Percentiles rank a stretch among this genome's conserved stretches.
These are phyloP conservation scores for Xylocopa sonorina DNA, from an alignment of 1,140 invertebrate species.

Conservation along the genomic window DNA sequence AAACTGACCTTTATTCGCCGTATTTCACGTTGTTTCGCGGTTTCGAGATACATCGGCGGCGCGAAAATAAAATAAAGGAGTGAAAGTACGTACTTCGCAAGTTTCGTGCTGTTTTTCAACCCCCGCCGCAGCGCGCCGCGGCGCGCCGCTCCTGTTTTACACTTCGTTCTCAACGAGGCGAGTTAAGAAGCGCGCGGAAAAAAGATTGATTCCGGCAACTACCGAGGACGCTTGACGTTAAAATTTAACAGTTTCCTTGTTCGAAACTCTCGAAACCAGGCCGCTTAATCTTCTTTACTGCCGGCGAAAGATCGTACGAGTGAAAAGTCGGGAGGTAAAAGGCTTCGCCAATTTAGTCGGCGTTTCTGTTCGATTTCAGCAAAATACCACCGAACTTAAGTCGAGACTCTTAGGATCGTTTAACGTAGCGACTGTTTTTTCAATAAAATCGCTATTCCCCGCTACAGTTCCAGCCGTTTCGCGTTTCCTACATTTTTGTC, in stretches of 20 bases:
- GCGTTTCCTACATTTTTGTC: background rate
- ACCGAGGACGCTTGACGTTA: background rate
- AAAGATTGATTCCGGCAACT: conserved; percentile 31
- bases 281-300: conserved; percentile 39
- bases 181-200: conserved; percentile 25
- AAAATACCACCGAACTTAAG: background rate
- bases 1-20: background rate
- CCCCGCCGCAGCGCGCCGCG: background rate
- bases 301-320: background rate
- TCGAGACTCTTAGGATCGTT: background rate
- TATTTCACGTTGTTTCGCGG: background rate
- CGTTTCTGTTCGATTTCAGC: background rate
- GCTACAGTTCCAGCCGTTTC: background rate
- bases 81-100: background rate
- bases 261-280: background rate
- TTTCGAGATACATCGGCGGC: background rate
- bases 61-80: background rate
- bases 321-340: conserved; percentile 5
- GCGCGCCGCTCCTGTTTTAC: background rate
- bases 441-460: background rate
- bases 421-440: background rate
- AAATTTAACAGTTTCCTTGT: conserved; percentile 22
- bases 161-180: background rate
- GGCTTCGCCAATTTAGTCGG: background rate
- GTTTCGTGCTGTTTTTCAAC: conserved; percentile 23